Conservation (phyloP, 1,140 invertebrate genomes). For the Meloidogyne floridensis region DNA sequence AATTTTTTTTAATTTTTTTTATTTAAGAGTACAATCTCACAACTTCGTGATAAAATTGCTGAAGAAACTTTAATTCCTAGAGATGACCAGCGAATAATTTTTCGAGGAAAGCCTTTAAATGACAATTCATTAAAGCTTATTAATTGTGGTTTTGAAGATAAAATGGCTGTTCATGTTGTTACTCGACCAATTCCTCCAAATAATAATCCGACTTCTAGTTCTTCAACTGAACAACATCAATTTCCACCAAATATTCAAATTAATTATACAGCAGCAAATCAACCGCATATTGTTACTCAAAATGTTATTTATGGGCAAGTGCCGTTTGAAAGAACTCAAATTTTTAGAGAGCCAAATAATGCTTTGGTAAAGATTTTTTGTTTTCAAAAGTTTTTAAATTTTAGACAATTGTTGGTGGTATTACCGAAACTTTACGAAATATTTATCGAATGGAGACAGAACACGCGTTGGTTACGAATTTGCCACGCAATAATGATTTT, state of each 20-base stretch:
- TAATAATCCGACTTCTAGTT: background rate
- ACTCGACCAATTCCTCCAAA: background rate
- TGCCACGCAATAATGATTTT: conserved; percentile 24
- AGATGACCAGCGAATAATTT: conserved; percentile 30
- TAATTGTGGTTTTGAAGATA: conserved; percentile 25
- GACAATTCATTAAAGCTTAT: conserved; percentile 15
- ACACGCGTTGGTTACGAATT: conserved; percentile 2
- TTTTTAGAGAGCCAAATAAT: conserved; percentile 25
- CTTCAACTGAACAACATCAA: background rate
- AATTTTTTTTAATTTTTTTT: background rate
- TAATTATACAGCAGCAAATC: background rate
- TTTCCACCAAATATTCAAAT: conserved; percentile 11
- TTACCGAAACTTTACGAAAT: background rate
- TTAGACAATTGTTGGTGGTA: conserved; percentile 14
- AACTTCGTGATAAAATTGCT: conserved; percentile 30
- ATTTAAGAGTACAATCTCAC: background rate
- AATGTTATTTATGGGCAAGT: conserved; percentile 28
- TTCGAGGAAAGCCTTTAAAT: conserved; percentile 24
- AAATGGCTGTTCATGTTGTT: conserved; percentile 34
- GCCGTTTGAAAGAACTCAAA: conserved; percentile 25
- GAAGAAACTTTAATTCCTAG: background rate
- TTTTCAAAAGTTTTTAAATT: conserved; percentile 16
- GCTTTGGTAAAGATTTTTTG: conserved; percentile 19
- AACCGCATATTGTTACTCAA: conserved; percentile 24
- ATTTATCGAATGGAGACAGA: conserved; percentile 21